phyloP scores from a whole-genome alignment of 2,113 vertebrate species.

The Nestor notabilis region DNA sequence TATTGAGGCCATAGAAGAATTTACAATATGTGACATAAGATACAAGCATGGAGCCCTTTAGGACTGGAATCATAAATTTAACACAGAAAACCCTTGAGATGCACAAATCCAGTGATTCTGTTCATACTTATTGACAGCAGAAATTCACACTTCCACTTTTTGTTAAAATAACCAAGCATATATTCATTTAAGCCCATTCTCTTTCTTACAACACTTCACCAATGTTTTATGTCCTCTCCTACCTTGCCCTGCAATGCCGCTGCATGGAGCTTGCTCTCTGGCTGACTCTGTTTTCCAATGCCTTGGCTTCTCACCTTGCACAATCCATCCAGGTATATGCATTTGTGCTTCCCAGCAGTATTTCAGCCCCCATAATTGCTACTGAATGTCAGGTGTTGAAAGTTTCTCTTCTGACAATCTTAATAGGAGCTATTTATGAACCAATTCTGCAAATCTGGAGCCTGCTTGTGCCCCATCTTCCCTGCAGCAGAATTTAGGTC shows the following conservation, averaged over 20 bases:
- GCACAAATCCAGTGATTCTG: background rate
- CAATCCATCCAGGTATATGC: fast-evolving
- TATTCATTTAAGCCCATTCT: background rate
- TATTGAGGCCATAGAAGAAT: background rate
- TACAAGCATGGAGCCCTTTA: background rate
- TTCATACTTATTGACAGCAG: background rate
- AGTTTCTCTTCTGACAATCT: background rate
- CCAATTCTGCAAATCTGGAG: background rate
- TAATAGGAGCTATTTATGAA: background rate
- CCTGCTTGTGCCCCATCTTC: background rate
- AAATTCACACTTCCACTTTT: background rate
- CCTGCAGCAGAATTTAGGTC: background rate
- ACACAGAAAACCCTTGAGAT: background rate
- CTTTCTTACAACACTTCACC: fast-evolving
- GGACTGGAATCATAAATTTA: background rate
- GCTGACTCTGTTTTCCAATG: background rate
- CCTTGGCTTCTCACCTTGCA: background rate
- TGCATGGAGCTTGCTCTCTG: background rate
- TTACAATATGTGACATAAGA: background rate
- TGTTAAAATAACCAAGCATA: background rate
- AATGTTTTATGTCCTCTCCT: background rate
- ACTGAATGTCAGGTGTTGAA: fast-evolving
- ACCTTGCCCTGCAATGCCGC: fast-evolving
- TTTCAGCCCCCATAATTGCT: background rate
- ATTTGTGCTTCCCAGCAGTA: background rate